Evolutionary conservation across 2,797 vertebrate species (phyloP), one percentile per base, ranked within the genome.

Genomic region (Synanceia verrucosa): DNA sequence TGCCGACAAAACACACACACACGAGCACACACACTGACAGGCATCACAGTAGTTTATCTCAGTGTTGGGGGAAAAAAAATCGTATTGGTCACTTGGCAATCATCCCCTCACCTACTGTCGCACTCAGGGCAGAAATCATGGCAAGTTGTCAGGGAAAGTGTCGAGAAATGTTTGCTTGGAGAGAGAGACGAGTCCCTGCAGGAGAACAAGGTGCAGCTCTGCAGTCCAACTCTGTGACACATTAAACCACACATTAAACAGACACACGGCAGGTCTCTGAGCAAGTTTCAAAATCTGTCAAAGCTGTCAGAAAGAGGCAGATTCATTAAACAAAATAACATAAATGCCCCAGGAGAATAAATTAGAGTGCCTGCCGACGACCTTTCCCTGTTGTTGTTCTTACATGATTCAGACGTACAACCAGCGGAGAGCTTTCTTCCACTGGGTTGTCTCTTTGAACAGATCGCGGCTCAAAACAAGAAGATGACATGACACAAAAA

Each of bases 401-500:
- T 67, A 33, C 51, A 44, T 28, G 36, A 69, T 64, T 73, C 76
- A 75, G 72, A 79, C 11, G 6, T 19, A 13, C 23, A 60, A 64
- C 65, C 23, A 16, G 29, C 41, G 5, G 47, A 21, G 41, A 60
- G 26, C 0, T 26, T 60, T 44, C 28, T 63, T 5, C 37, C 10
- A 1, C 70, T 33, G 41, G 46, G 48, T 62, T 71, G 62, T 80
- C 75, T 82, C 82, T 86, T 84, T 85, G 78, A 82, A 79, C 53
- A 29, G 72, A 84, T 82, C 66, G 59, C 14, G 9, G 64, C 73
- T 81, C 62, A 78, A 81, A 88, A 81, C 71, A 74, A 72, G 78
- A 81, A 80, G 84, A 81, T 44, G 81, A 85, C 85, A 81, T 29
- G 83, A 86, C 78, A 80, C 21, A 23, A 64, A 69, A 85, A 84